Conservation (phyloP, 1,140 invertebrate genomes). For the Meloidogyne floridensis region DNA sequence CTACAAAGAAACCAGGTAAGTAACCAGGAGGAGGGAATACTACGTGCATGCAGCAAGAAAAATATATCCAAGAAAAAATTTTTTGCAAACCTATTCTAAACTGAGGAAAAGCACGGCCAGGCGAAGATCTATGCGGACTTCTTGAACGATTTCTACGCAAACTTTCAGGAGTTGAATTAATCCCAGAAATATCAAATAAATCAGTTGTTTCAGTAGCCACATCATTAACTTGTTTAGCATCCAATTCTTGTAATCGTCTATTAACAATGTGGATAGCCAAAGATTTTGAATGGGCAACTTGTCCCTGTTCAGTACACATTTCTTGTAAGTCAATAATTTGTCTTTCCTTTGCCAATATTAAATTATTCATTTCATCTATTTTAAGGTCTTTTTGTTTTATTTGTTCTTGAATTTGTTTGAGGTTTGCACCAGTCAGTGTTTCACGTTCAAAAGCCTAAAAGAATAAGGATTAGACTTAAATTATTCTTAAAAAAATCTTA, state of each 20-base stretch:
- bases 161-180: background rate
- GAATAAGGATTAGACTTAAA: background rate
- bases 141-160: background rate
- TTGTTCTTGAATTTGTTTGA: constrained; percentile 41
- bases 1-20: too few species aligned
- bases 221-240: constrained; percentile 42
- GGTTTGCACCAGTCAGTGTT: background rate
- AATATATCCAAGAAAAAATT: constrained; percentile 3
- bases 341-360: constrained; percentile 68
- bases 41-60: background rate
- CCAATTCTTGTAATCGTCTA: constrained; percentile 47
- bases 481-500: constrained; percentile 22
- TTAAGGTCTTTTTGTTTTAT: constrained; percentile 66
- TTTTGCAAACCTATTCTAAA: constrained; percentile 25
- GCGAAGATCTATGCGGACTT: constrained; percentile 34
- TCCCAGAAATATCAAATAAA: background rate
- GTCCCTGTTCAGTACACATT: constrained; percentile 81
- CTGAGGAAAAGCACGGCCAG: constrained; percentile 51
- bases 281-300: constrained; percentile 76
- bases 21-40: too few species aligned
- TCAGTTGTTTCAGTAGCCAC: constrained; percentile 27
- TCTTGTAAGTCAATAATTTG: constrained; percentile 72
- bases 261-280: constrained; percentile 51
- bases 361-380: constrained; percentile 69
- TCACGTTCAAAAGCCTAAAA: constrained; percentile 18